Evolutionary conservation across 1,140 invertebrate genomes (phyloP).

Genomic region (Calephelis nemesis): DNA sequence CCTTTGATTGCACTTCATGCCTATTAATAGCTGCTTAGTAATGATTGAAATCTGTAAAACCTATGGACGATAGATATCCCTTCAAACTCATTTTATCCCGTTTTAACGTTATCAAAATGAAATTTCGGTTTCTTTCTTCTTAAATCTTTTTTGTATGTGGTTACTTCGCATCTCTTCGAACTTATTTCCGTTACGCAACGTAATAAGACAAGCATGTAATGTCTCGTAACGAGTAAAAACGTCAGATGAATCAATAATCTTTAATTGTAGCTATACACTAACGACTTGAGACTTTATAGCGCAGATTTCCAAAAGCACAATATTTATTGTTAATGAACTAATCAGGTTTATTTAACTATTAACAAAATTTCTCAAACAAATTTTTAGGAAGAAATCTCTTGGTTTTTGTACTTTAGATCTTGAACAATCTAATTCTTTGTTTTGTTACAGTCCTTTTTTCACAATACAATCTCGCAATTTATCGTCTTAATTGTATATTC

Average conservation of each 20-base stretch:
- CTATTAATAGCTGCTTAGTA: slow-evolving; percentile 24
- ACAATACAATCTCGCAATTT: neutral
- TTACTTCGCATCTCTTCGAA: slow-evolving; percentile 25
- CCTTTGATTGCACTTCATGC: slow-evolving; percentile 23
- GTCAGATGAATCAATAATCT: slow-evolving; percentile 19
- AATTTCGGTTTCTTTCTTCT: slow-evolving; percentile 26
- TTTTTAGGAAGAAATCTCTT: slow-evolving; percentile 28
- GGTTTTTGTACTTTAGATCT: slow-evolving; percentile 24
- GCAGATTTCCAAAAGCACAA: slow-evolving; percentile 4
- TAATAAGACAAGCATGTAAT: slow-evolving; percentile 23
- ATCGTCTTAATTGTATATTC: neutral
- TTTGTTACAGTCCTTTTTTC: slow-evolving; percentile 21
- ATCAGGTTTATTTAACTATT: slow-evolving; percentile 10
- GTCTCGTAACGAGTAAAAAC: slow-evolving; percentile 24
- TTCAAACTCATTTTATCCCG: slow-evolving; percentile 23
- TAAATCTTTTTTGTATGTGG: slow-evolving; percentile 28
- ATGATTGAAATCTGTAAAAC: slow-evolving; percentile 13
- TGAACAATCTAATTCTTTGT: slow-evolving; percentile 30
- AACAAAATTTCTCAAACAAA: slow-evolving; percentile 24
- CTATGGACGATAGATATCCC: slow-evolving; percentile 23
- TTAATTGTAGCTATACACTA: slow-evolving; percentile 22
- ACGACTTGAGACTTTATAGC: slow-evolving; percentile 18
- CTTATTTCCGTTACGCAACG: slow-evolving; percentile 23
- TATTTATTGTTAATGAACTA: slow-evolving; percentile 17
- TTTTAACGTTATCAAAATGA: slow-evolving; percentile 21